Evolutionary conservation across 2,113 vertebrate genomes (phyloP).

Genomic region (Actenoides lindsayi): DNA sequence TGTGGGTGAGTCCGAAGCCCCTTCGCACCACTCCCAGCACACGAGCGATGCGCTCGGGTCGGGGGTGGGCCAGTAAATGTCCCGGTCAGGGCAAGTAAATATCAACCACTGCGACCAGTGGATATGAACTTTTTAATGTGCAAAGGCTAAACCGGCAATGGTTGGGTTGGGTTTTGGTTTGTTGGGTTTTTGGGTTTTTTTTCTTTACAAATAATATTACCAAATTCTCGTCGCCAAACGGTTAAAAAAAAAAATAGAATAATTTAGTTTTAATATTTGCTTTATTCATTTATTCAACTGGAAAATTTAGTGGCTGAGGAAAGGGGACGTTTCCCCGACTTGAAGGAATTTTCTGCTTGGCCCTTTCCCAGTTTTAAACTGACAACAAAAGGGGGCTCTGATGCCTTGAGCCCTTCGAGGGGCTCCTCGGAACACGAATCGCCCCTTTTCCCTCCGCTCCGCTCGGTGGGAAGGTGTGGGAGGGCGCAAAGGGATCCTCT

Average conservation of each 20-base stretch:
- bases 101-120: neutral
- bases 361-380: neutral
- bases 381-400: neutral
- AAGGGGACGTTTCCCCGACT: neutral
- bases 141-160: neutral
- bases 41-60: rapidly evolving
- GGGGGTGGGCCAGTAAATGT: neutral
- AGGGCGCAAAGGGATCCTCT: rapidly evolving
- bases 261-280: neutral
- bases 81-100: too few relatives aligned
- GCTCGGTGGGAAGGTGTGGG: neutral
- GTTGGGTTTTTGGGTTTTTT: neutral
- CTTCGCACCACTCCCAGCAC: rapidly evolving
- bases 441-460: neutral
- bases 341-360: neutral
- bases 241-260: neutral
- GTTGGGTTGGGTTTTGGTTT: too few relatives aligned
- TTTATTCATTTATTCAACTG: neutral
- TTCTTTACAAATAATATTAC: neutral
- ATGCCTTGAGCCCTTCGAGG: neutral
- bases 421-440: neutral
- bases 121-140: neutral
- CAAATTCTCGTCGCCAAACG: rapidly evolving
- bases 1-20: neutral
- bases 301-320: neutral